These are phyloP conservation scores for Myiopsitta monachus DNA, from an alignment of 2,113 vertebrate genomes.

Conservation along the genomic window DNA sequence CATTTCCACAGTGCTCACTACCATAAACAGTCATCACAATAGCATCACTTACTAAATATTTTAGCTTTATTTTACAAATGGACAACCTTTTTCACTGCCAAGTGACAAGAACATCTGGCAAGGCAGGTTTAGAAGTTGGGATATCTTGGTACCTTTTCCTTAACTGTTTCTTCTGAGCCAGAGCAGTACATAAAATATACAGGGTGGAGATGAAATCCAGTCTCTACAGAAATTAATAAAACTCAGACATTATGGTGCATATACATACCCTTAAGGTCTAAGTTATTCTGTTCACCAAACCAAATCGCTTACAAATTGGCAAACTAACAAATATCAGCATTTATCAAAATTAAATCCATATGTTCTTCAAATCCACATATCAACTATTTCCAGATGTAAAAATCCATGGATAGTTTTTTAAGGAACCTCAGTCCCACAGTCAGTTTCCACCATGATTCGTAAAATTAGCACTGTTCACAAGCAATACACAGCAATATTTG, in stretches of 20 bases:
- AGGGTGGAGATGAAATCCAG: background rate
- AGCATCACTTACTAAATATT: background rate
- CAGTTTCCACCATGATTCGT: background rate
- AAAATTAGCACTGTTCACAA: background rate
- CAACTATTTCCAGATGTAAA: conserved; percentile 46
- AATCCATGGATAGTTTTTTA: background rate
- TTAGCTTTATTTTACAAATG: background rate
- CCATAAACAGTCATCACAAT: background rate
- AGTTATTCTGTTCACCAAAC: background rate
- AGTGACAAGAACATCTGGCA: background rate
- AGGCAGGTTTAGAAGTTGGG: background rate
- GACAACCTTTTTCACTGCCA: background rate
- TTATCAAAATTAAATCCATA: conserved; percentile 20
- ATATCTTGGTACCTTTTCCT: background rate
- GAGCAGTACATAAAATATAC: background rate
- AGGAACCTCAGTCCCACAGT: background rate
- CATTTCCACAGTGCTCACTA: background rate
- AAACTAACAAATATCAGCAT: conserved; percentile 40
- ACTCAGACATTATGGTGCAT: background rate
- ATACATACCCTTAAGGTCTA: background rate
- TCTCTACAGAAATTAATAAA: background rate
- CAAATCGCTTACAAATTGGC: conserved; percentile 32
- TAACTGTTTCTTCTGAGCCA: background rate
- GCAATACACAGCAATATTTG: accelerated
- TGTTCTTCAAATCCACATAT: background rate